These are phyloP conservation scores for Alitta virens DNA, from an alignment of 2,888 invertebrate genomes.

Conservation along the genomic window DNA sequence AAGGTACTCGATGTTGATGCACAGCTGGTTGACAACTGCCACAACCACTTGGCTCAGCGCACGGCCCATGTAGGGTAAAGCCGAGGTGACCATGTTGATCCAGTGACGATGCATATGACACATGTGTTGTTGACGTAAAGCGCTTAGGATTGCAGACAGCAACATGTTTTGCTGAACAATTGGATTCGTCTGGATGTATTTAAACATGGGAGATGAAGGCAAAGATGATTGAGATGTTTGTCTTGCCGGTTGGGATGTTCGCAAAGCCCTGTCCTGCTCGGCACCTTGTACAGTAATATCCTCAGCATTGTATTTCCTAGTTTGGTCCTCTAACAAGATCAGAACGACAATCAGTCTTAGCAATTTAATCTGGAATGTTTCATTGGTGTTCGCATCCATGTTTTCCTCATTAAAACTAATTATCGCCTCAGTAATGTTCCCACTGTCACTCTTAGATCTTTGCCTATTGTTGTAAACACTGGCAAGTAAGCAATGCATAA, in stretches of 20 bases:
- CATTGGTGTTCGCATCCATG: constrained; percentile 42
- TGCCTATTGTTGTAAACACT: constrained; percentile 64
- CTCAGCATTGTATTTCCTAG: constrained; percentile 56
- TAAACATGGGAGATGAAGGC: constrained; percentile 18
- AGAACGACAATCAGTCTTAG: constrained; percentile 68
- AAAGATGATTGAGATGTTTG: constrained; percentile 14
- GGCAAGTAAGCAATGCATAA: constrained; percentile 77
- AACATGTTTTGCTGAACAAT: constrained; percentile 76
- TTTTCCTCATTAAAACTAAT: constrained; percentile 68
- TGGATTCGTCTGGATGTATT: constrained; percentile 43
- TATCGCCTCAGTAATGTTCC: constrained; percentile 75
- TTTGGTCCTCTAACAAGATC: constrained; percentile 74
- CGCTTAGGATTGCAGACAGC: constrained; percentile 73
- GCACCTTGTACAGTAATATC: constrained; percentile 22
- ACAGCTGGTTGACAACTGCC: constrained; percentile 76
- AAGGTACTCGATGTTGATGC: constrained; percentile 72
- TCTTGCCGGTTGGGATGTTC: constrained; percentile 42
- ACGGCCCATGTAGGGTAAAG: constrained; percentile 74
- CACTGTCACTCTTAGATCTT: constrained; percentile 60
- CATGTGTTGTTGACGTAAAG: constrained; percentile 70
- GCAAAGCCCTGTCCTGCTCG: constrained; percentile 58
- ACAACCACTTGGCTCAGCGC: constrained; percentile 75
- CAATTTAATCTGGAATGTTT: constrained; percentile 53
- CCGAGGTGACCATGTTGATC: constrained; percentile 77
- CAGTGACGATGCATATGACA: constrained; percentile 78